Base-by-base conservation (phyloP, 2,888 invertebrate genomes). In the Drosophila rellima region DNA sequence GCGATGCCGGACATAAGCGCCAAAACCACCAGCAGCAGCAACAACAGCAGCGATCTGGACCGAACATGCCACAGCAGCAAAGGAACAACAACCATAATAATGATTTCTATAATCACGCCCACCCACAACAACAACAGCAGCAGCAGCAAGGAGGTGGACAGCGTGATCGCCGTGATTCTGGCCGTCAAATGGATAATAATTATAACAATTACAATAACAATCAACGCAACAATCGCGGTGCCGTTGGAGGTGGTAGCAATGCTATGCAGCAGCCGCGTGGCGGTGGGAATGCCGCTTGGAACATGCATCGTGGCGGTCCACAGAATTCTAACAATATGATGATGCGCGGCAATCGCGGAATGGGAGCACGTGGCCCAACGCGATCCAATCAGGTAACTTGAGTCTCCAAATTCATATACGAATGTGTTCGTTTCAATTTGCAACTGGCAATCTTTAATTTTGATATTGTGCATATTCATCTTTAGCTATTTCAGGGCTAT, bases 141-240 rank as follows among this genome's bases (percentile, higher is more conserved):
- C 68, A 85, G 33, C 81, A 83, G 17, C 52, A 52, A 40, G 29
- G 29, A 54, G 40, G 42, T 2, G 42, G 40, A 31, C 56, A 56
- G 61, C 89, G 92, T 23, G 93, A 92, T 79, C 92, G 93, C 54
- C 90, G 92, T 35, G 92, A 92, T 76, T 92, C 92, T 60, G 92
- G 92, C 33, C 89, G 92, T 70, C 87, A 86, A 66, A 89, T 91
- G 78, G 90, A 91, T 60, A 90, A 87, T 60, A 90, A 89, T 60
- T 90, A 72, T 61, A 91, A 91, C 74, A 89, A 90, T 61, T 90
- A 90, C 60, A 91, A 91, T 62, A 91, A 91, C 62, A 86, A 87
- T 81, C 91, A 91, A 76, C 91, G 91, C 39, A 37, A 48, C 62
- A 89, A 92, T 74, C 91, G 92, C 71, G 85, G 88, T 13, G 48